Percentiles rank a stretch among this genome's conserved stretches.
Evolutionary conservation across 2,113 vertebrate species (phyloP).

Genomic region (Tachysurus fulvidraco): DNA sequence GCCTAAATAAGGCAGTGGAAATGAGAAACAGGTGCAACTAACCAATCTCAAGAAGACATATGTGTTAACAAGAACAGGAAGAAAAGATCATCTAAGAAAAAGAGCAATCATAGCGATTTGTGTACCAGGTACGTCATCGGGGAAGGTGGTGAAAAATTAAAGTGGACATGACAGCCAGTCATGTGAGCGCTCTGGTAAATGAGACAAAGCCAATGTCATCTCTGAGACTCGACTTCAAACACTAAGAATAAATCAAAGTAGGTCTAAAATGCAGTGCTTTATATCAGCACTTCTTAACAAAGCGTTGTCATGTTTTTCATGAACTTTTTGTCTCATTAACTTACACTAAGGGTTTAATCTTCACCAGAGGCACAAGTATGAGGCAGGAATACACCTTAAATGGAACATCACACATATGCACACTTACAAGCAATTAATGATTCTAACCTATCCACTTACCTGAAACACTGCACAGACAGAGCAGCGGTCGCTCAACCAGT

Average conservation of each 20-base stretch:
- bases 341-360: neutral
- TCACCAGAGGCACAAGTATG: neutral
- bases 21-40: conserved; percentile 13
- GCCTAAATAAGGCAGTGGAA: conserved; percentile 3
- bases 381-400: neutral
- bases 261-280: neutral
- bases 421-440: no score
- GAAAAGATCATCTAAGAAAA: neutral
- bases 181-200: neutral
- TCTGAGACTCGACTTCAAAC: neutral
- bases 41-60: neutral
- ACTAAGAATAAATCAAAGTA: neutral
- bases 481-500: no score
- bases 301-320: neutral
- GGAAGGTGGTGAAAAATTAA: neutral
- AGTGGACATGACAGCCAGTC: neutral
- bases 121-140: neutral
- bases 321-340: neutral
- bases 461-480: neutral
- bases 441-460: neutral
- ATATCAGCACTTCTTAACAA: neutral
- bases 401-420: neutral
- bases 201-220: neutral
- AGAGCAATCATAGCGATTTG: neutral
- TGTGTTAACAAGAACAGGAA: neutral